Base-by-base conservation (phyloP, 1,140 invertebrate genomes). In the Diorhabda elongata region DNA sequence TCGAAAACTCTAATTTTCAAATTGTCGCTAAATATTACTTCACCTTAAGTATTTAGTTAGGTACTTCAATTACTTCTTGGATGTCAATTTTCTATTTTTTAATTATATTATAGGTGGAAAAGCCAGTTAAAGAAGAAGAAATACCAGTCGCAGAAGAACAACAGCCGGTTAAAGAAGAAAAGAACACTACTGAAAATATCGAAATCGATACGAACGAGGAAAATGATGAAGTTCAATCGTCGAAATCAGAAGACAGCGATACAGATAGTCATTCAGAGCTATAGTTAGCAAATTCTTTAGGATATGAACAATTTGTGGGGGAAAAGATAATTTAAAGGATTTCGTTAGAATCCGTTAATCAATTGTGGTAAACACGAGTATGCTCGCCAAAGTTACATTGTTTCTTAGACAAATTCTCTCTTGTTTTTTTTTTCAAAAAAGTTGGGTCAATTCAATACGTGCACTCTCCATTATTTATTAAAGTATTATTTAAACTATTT, bases 51-150 rank as follows among this genome's bases (percentile, higher is more conserved):
- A 26, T 26, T 26, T 26, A 26, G 26, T 26, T 26, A 26, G 26
- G 26, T 26, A 26, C 26, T 26, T 26, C 26, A 26, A 26, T 26
- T 26, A 26, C 26, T 26, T 26, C 26, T 26, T 26, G 26, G 26
- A 26, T 26, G 26, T 26, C 26, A 26, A 26, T 26, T 26, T 26
- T 26, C 26, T 26, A 26, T 26, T 26, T 26, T 26, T 26, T 26
- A 26, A 26, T 26, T 26, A 26, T 26, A 26, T 26, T 52, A 3
- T n/a, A 52, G 47, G 61, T 26, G 61, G 86, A 86, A 69, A 85
- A 87, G 72, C 78, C 84, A 3, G 71, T 72, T 47, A 81, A 81
- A 72, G 78, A 82, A 47, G 62, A 64, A 41, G 66, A 61, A 6
- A 69, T 69, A 44, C 58, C 69, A 61, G 59, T 61, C 3, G 44